These are phyloP conservation scores for Ptilodon capucinus DNA, from an alignment of 2,888 invertebrate species.

Conservation along the genomic window DNA sequence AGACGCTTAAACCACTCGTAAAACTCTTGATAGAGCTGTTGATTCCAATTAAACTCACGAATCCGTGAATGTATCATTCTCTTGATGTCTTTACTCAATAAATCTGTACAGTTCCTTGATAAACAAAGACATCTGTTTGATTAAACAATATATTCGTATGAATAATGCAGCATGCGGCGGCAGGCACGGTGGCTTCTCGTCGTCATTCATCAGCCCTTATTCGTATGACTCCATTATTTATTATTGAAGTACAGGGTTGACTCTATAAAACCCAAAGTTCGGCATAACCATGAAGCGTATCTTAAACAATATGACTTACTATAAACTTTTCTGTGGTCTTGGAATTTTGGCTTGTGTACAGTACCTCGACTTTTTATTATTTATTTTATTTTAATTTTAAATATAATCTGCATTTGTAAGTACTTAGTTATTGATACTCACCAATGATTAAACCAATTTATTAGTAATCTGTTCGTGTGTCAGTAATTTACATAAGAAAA, in stretches of 20 bases:
- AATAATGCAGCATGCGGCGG: not conserved
- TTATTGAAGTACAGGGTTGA: not conserved
- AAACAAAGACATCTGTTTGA: not conserved
- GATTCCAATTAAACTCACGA: not conserved
- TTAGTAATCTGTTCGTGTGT: too few species aligned
- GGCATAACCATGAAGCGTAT: not conserved
- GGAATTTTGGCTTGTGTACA: too few species aligned
- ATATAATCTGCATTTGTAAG: too few species aligned
- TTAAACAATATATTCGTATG: constrained; percentile 1
- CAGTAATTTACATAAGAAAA: too few species aligned
- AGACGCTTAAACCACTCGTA: too few species aligned
- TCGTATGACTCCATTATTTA: not conserved
- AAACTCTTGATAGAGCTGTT: too few species aligned
- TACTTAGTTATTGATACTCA: too few species aligned
- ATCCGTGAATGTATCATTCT: too few species aligned
- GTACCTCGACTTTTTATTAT: too few species aligned
- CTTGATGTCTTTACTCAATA: not conserved
- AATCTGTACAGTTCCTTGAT: not conserved
- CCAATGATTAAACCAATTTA: too few species aligned
- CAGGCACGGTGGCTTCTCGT: not conserved
- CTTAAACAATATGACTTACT: not conserved
- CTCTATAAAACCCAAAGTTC: not conserved
- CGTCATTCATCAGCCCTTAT: not conserved
- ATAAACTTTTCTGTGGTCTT: too few species aligned
- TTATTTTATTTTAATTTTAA: too few species aligned